A percentile compares a stretch with the other conserved stretches of the same genome.
phyloP scores from a whole-genome alignment of 2,888 invertebrate species.

The Stenolophus ochropezus region DNA sequence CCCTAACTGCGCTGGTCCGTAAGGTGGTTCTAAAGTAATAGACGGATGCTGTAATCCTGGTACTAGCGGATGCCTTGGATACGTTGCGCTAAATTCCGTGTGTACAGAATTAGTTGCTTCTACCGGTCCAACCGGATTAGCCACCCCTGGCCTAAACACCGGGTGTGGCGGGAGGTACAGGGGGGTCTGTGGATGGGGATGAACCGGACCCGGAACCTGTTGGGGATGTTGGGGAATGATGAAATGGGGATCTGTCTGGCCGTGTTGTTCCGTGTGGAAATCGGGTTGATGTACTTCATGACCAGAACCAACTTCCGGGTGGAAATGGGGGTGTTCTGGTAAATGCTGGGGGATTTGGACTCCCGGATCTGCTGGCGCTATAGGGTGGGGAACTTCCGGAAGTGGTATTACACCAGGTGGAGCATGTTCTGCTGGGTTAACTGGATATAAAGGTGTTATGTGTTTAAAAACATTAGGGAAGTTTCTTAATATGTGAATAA shows the following conservation, averaged over 20 bases:
- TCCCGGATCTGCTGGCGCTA: slow-evolving; percentile 22
- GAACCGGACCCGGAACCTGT: slow-evolving; percentile 65
- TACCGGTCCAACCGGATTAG: slow-evolving; percentile 45
- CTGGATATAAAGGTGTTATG: slow-evolving; percentile 27
- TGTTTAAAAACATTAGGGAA: slow-evolving; percentile 39
- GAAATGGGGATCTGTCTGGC: not conserved
- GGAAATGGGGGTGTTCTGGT: not conserved
- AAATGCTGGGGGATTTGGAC: slow-evolving; percentile 43
- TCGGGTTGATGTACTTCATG: slow-evolving; percentile 26
- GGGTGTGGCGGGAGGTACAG: slow-evolving; percentile 69
- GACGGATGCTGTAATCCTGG: slow-evolving; percentile 49
- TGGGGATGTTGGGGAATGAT: slow-evolving; percentile 36
- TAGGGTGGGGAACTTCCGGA: slow-evolving; percentile 2
- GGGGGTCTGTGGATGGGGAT: slow-evolving; percentile 69
- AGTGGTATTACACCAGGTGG: not conserved
- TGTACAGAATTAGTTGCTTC: slow-evolving; percentile 52
- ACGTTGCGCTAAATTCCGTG: slow-evolving; percentile 59
- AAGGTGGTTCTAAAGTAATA: slow-evolving; percentile 50
- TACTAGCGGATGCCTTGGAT: slow-evolving; percentile 50
- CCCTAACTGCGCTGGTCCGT: slow-evolving; percentile 23
- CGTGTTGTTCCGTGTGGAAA: slow-evolving; percentile 36
- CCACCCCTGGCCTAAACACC: slow-evolving; percentile 62
- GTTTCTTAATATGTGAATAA: slow-evolving; percentile 14
- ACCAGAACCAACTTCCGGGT: not conserved
- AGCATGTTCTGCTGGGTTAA: not conserved